Evolutionary conservation across 1,140 invertebrate genomes (phyloP).

Genomic region (Drosophila persimilis): DNA sequence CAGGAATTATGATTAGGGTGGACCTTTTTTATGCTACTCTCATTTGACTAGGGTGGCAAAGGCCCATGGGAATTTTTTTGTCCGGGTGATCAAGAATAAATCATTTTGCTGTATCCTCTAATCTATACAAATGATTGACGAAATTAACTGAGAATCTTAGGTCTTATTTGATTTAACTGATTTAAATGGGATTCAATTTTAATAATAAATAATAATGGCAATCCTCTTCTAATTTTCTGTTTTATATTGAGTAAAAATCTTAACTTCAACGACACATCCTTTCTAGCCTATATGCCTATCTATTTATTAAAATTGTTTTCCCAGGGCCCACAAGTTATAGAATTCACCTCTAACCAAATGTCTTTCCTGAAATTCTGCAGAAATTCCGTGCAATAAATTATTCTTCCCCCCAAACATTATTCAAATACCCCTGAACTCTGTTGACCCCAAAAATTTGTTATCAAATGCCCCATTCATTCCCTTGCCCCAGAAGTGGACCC

Average conservation of each 20-base stretch:
- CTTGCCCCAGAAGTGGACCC: conserved; percentile 15
- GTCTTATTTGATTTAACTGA: background rate
- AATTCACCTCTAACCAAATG: too few relatives aligned
- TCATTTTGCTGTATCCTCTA: conserved; percentile 8
- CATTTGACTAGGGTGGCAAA: background rate
- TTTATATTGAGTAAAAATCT: too few relatives aligned
- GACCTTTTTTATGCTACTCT: background rate
- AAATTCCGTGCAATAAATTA: background rate
- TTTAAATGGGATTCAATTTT: too few relatives aligned
- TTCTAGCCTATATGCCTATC: too few relatives aligned
- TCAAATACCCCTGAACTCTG: conserved; percentile 10
- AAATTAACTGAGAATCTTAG: background rate
- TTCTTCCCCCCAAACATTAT: background rate
- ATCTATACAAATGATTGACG: conserved; percentile 16
- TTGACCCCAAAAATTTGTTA: conserved; percentile 33
- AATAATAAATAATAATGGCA: too few relatives aligned
- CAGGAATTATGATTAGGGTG: conserved; percentile 43
- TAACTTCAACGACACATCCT: too few relatives aligned
- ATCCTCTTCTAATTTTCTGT: too few relatives aligned
- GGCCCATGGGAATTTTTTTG: conserved; percentile 26
- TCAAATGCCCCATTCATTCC: conserved; percentile 11
- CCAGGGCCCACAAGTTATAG: too few relatives aligned
- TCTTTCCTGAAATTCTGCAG: background rate
- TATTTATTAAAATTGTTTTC: too few relatives aligned
- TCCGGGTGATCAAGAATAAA: conserved; percentile 22